Base-by-base conservation (phyloP, 1,140 invertebrate genomes). In the Caenorhabditis briggsae region DNA sequence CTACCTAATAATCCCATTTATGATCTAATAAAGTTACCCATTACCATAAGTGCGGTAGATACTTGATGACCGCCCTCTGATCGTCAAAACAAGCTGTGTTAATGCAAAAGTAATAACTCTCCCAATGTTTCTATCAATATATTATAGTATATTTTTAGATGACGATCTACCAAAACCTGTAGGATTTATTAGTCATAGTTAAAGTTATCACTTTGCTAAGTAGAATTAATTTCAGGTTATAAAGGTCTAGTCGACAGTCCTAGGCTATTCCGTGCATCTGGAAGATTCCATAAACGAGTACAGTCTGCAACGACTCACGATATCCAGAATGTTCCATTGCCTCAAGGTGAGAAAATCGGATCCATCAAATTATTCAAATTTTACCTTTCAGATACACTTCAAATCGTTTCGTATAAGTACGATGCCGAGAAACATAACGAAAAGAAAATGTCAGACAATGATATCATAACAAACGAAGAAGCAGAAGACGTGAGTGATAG, bases 381-480 rank as follows among this genome's bases (percentile, higher is more conserved):
- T 23, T 14, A 78, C n/a, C 23, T 50, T 50, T 23, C 70, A 78
- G 70, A 78, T 8, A 78, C 43, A 14, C 70, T 78, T 8, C 70
- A 78, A 78, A 78, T 78, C 5, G 70, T 78, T 3, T 46, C 70
- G 9, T 78, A 78, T n/a, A 78, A 78, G 20, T 78, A 78, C 46
- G 70, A 78, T 50, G 43, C 70, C 6, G 70, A 50, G 14, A 78
- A 78, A 33, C 70, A 78, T 78, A 50, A 78, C 70, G 70, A 78
- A 11, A 78, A 78, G 70, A 78, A 78, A 50, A 78, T 78, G 70
- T 78, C 70, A 8, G 70, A 78, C 33, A 78, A 78, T 41, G 70
- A 78, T 53, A 23, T 78, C 46, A 78, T 78, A 50, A 78, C 70
- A 23, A 78, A 78, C 23, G 70, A 78, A 43, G 70, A 78, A 78